Conservation (phyloP, 2,113 vertebrate genomes). For the Nesoenas mayeri region DNA sequence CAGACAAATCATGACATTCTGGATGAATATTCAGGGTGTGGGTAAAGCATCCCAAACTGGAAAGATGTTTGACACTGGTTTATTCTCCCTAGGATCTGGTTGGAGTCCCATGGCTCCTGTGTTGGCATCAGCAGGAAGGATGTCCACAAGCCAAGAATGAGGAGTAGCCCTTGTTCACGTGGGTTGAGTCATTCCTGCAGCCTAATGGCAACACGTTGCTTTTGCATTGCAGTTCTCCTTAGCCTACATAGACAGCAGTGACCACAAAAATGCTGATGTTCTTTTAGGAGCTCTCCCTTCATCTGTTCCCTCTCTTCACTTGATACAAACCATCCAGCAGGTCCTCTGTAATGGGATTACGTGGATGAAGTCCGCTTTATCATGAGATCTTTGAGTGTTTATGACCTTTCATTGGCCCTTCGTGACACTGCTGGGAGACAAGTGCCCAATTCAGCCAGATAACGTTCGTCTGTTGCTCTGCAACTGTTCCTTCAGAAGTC, state of each 20-base stretch:
- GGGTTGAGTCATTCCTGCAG: background rate
- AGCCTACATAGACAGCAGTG: background rate
- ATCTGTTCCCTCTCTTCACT: background rate
- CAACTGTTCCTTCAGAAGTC: background rate
- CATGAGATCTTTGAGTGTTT: background rate
- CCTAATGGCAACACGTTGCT: accelerated
- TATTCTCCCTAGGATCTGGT: background rate
- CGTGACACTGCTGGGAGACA: background rate
- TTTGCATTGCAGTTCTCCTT: background rate
- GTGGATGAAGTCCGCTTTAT: background rate
- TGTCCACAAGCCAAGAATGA: background rate
- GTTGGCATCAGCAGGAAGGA: background rate
- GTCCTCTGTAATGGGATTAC: background rate
- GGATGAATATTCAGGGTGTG: background rate
- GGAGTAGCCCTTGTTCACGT: background rate
- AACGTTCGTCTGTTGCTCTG: background rate
- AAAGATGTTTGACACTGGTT: background rate
- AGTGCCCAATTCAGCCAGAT: background rate
- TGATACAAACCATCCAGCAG: background rate
- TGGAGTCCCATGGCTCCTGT: background rate
- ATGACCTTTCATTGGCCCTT: background rate
- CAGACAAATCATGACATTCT: background rate
- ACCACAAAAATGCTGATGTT: background rate
- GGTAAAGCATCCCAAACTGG: background rate
- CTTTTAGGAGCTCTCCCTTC: background rate